Conservation (phyloP, 2,113 vertebrate species). For the Myrmophylax atrothorax region DNA sequence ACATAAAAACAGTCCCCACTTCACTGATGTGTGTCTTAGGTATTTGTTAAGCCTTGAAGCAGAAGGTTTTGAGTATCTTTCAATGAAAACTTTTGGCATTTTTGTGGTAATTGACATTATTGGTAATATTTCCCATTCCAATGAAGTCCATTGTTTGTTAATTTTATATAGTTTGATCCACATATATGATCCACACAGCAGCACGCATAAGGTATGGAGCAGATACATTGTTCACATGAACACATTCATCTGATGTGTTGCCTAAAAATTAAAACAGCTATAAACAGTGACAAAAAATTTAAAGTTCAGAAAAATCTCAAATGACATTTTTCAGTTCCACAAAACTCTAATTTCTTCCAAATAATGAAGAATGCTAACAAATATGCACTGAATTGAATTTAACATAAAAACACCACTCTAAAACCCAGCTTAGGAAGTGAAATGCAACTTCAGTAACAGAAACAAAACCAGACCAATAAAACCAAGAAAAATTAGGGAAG, state of each 20-base stretch:
- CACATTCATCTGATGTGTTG: background rate
- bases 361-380: background rate
- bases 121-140: background rate
- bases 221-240: background rate
- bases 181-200: background rate
- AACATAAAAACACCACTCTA: background rate
- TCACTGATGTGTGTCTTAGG: background rate
- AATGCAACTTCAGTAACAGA: background rate
- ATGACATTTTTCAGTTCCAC: background rate
- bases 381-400: background rate
- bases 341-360: background rate
- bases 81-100: background rate
- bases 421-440: background rate
- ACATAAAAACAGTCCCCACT: background rate
- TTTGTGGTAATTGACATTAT: background rate
- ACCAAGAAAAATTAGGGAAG: background rate
- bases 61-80: background rate
- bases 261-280: background rate
- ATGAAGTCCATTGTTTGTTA: background rate
- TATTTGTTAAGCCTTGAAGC: background rate
- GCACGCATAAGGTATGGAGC: background rate
- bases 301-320: background rate
- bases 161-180: too few species aligned
- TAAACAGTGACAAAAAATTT: background rate
- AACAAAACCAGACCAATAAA: constrained; percentile 2